Percentiles rank a stretch among this genome's conserved stretches.
Evolutionary conservation across 92 coral and sea anemone genomes (phyloP).

Genomic region (Ricordea florida): DNA sequence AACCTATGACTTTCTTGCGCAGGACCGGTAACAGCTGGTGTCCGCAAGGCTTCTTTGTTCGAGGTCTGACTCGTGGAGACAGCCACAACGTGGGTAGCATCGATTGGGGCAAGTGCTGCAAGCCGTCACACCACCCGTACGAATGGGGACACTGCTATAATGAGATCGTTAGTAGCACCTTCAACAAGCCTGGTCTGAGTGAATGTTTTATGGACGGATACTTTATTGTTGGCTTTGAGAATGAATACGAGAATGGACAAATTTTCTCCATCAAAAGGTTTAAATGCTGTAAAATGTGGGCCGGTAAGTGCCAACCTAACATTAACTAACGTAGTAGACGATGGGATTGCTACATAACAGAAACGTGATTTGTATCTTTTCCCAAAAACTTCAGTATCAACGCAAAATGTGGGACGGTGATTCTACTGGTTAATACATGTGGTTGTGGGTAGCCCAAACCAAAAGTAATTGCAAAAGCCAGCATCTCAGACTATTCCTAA

Average conservation of each 20-base stretch:
- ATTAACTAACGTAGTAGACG: too few species aligned
- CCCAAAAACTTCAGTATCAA: too few species aligned
- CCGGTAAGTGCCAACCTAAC: too few species aligned
- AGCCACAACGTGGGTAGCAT: constrained; percentile 1
- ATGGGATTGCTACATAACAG: too few species aligned
- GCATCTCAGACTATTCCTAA: too few species aligned
- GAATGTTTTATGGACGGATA: constrained; percentile 37
- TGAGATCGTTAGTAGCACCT: constrained; percentile 30
- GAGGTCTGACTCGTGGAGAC: constrained; percentile 21
- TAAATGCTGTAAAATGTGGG: constrained; percentile 64
- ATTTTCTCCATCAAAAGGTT: constrained; percentile 46
- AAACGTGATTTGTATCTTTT: too few species aligned
- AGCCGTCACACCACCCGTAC: constrained; percentile 49
- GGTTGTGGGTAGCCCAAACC: too few species aligned
- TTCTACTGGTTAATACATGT: too few species aligned
- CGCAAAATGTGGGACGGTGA: too few species aligned
- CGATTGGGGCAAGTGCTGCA: constrained; percentile 55
- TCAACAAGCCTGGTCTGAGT: constrained; percentile 53
- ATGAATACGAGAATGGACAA: not conserved
- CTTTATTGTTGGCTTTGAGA: constrained; percentile 51
- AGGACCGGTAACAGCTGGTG: constrained; percentile 14
- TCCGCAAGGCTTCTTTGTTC: constrained; percentile 28
- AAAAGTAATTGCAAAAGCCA: too few species aligned
- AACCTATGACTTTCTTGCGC: too few species aligned
- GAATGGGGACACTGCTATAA: constrained; percentile 35